phyloP scores from a whole-genome alignment of 2,113 vertebrate species.

The Aplodontia rufa region DNA sequence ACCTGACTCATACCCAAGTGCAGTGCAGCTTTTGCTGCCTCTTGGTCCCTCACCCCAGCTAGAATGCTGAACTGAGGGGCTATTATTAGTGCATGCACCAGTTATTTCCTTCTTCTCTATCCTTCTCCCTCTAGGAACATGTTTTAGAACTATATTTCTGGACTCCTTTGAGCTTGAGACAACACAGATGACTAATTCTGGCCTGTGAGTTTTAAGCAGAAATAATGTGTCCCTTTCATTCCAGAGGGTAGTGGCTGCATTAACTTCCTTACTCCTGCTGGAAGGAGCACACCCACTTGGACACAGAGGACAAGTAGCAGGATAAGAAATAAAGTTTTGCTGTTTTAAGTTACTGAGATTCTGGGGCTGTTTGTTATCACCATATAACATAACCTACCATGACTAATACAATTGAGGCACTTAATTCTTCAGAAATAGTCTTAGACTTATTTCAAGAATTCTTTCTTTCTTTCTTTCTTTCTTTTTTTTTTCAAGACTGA shows the following conservation, averaged over 20 bases:
- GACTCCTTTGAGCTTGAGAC: neutral
- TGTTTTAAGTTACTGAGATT: neutral
- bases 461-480: no score
- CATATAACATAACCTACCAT: neutral
- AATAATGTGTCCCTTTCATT: neutral
- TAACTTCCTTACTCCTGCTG: accelerated
- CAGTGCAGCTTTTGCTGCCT: no score
- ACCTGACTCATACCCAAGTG: no score
- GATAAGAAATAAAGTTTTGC: neutral
- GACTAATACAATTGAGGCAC: neutral
- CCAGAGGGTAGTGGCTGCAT: no score
- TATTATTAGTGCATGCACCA: no score
- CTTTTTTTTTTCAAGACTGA: no score
- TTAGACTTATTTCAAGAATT: neutral
- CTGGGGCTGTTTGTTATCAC: neutral
- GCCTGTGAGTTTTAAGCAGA: neutral
- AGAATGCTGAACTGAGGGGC: no score
- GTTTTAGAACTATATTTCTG: neutral
- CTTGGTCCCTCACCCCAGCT: no score
- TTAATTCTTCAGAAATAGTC: neutral
- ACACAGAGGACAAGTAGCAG: neutral
- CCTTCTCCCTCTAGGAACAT: neutral
- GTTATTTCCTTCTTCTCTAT: neutral
- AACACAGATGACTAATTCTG: neutral
- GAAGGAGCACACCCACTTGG: neutral